Conservation (phyloP, 2,113 vertebrate species). For the Ameiurus melas region DNA sequence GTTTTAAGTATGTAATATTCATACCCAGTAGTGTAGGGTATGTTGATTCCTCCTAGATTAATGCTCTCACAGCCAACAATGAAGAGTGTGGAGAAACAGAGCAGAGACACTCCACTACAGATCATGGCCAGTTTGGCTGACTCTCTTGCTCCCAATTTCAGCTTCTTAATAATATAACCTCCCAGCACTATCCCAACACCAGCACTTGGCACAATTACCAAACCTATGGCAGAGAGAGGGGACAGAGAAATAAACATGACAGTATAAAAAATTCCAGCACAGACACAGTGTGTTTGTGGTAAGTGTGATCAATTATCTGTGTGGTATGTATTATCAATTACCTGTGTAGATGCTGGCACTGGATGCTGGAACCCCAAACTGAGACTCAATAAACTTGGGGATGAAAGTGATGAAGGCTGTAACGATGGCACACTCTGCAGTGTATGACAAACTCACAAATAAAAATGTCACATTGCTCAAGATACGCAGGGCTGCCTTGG, state of each 20-base stretch:
- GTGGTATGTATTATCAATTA: conserved; percentile 81
- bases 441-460: conserved; percentile 99
- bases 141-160: conserved; percentile 85
- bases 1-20: background rate
- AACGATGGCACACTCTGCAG: conserved; percentile 98
- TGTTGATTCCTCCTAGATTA: conserved; percentile 88
- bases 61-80: conserved; percentile 91
- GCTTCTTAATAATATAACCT: conserved; percentile 87
- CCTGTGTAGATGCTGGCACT: conserved; percentile 99
- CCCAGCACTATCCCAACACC: conserved; percentile 88
- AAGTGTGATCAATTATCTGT: conserved; percentile 79
- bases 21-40: conserved; percentile 87
- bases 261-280: background rate
- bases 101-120: conserved; percentile 85
- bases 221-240: conserved; percentile 63
- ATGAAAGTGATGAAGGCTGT: conserved; percentile 99
- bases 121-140: conserved; percentile 89
- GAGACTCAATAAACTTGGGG: conserved; percentile 99
- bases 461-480: conserved; percentile 99
- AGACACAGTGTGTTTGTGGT: background rate
- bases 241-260: background rate
- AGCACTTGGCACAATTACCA: conserved; percentile 87
- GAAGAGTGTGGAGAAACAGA: conserved; percentile 88
- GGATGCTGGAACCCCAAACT: conserved; percentile 97
- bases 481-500: conserved; percentile 94